Evolutionary conservation across 2,888 invertebrate species (phyloP).

Genomic region (Prosopocoilus inquinatus): DNA sequence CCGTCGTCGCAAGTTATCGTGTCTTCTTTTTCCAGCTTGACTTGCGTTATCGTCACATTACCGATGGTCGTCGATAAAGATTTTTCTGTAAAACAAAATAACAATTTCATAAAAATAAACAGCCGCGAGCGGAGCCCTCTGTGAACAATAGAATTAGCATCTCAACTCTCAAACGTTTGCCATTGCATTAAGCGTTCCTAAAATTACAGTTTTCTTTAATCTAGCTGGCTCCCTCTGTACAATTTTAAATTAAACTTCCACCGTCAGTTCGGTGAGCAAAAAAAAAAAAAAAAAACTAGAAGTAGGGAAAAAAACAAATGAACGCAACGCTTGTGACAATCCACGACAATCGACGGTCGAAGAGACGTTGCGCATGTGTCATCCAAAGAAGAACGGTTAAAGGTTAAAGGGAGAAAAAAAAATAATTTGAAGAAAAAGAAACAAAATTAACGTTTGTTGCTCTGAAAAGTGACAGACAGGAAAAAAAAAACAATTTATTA

Average conservation of each 20-base stretch:
- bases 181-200: no score
- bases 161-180: no score
- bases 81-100: neutral
- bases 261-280: no score
- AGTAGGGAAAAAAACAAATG: neutral
- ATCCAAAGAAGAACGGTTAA: no score
- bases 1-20: slow-evolving; percentile 68
- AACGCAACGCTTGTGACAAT: neutral
- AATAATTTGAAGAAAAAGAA: neutral
- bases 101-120: neutral
- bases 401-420: no score
- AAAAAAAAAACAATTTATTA: slow-evolving; percentile 34
- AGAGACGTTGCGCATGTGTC: no score
- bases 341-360: no score
- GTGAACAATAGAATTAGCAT: no score
- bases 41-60: slow-evolving; percentile 63
- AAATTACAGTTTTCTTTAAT: no score
- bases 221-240: no score
- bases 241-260: no score
- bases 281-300: neutral
- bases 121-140: no score
- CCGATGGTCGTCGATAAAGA: slow-evolving; percentile 41
- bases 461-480: neutral
- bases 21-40: slow-evolving; percentile 53
- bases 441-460: neutral